Base-by-base conservation (phyloP, 2,113 vertebrate species). In the Penelope pileata region DNA sequence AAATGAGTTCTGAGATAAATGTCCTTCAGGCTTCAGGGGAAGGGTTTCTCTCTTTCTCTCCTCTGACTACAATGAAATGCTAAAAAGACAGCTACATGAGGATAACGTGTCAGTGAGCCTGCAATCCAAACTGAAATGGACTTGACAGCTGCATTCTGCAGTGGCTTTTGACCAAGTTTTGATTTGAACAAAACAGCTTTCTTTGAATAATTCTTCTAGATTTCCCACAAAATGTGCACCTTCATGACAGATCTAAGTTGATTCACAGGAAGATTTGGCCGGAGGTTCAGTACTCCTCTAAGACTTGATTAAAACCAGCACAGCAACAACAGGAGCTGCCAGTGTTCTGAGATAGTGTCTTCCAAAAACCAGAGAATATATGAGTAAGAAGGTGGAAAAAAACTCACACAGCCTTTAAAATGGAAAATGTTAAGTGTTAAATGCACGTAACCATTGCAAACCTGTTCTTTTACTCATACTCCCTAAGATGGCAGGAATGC, bases 161-260 rank as follows among this genome's bases (percentile, higher is more conserved):
- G 27, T 5, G 64, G 19, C 22, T 50, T 76, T 84, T 82, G 58
- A 72, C 45, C 32, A 75, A 3, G 3, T 76, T 76, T 56, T 86
- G 48, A 66, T 76, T 59, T 64, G 45, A 75, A 68, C 40, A 88
- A 60, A 94, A 76, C 0, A 14, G 29, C 2, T 84, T 93, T 79
- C 30, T 12, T 27, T 73, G 50, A 70, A 67, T 62, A 83, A 34
- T 6, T 54, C 36, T 17, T 9, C 5, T 14, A 11, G 53, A 45
- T 12, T 50, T 6, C n/a, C 3, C 24, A 8, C 11, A 3, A 23
- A 51, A 34, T 0, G 3, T 6, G 10, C 11, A 53, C 11, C 18
- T 70, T n/a, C 30, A 26, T 2, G 17, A 42, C n/a, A 92, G 36
- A 88, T 47, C 15, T 30, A 76, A 32, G 26, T 15, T 43, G 18